A percentile compares a stretch with the other conserved stretches of the same genome.
phyloP scores from a whole-genome alignment of 2,888 invertebrate species.

The Drosophila bunnanda region DNA sequence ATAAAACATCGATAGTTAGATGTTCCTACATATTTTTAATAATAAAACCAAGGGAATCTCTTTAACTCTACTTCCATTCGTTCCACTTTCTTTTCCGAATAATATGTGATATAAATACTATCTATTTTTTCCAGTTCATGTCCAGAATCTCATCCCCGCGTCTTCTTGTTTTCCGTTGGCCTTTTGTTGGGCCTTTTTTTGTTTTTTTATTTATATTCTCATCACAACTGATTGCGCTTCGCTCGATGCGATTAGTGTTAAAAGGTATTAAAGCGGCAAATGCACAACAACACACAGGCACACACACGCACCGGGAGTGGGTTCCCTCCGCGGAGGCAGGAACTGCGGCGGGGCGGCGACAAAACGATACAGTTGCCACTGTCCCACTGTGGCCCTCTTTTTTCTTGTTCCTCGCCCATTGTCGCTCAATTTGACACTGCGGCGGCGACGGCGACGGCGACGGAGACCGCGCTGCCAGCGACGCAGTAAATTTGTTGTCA shows the following conservation, averaged over 20 bases:
- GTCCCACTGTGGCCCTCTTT: conserved; percentile 76
- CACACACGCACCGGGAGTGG: conserved; percentile 32
- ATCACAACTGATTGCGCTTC: conserved; percentile 84
- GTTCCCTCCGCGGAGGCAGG: conserved; percentile 24
- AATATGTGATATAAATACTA: too few species aligned
- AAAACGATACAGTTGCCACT: conserved; percentile 81
- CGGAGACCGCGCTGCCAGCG: conserved; percentile 46
- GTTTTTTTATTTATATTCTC: conserved; percentile 83
- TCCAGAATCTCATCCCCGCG: conserved; percentile 45
- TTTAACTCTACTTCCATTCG: neutral
- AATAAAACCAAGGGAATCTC: too few species aligned
- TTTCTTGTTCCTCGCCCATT: conserved; percentile 70
- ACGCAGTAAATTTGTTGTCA: conserved; percentile 79
- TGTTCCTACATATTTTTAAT: too few species aligned
- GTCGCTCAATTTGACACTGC: conserved; percentile 82
- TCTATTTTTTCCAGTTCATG: conserved; percentile 11
- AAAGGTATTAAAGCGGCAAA: conserved; percentile 85
- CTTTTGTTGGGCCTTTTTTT: conserved; percentile 50
- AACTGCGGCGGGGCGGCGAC: conserved; percentile 55
- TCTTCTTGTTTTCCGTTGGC: conserved; percentile 49
- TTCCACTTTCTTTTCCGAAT: neutral
- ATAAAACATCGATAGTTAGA: too few species aligned
- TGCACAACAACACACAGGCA: conserved; percentile 78
- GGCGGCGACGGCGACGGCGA: conserved; percentile 37
- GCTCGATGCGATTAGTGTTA: conserved; percentile 84